phyloP scores from a whole-genome alignment of 1,140 invertebrate species.

The Aricia agestis region DNA sequence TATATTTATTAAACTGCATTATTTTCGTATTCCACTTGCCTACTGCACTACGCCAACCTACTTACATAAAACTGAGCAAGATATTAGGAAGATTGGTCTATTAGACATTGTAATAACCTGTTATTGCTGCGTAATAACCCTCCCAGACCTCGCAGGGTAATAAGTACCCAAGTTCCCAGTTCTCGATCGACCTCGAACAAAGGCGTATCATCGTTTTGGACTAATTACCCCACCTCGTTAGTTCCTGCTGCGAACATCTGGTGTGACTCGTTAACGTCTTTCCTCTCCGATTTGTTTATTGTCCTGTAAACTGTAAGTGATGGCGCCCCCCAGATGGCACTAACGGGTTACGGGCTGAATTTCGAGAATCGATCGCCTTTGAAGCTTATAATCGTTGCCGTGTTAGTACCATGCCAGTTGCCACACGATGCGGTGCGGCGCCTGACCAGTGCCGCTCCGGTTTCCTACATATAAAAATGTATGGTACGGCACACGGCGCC shows the following conservation, averaged over 20 bases:
- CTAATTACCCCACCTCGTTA: slow-evolving; percentile 20
- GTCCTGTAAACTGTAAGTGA: slow-evolving; percentile 11
- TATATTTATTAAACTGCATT: too few relatives aligned
- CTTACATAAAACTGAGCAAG: too few relatives aligned
- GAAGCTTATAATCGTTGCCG: neutral
- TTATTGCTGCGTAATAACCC: neutral
- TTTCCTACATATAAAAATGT: too few relatives aligned
- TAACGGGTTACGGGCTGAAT: neutral
- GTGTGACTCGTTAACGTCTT: slow-evolving; percentile 12
- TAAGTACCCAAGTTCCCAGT: neutral
- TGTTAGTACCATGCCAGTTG: too few relatives aligned
- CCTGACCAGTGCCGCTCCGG: too few relatives aligned
- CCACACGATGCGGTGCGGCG: too few relatives aligned
- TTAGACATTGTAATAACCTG: neutral
- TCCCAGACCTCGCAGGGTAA: neutral
- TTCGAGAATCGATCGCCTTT: neutral
- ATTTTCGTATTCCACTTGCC: too few relatives aligned
- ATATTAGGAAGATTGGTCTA: neutral
- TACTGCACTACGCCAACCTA: too few relatives aligned
- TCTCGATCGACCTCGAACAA: slow-evolving; percentile 10
- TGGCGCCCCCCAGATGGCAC: neutral
- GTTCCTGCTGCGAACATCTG: slow-evolving; percentile 16
- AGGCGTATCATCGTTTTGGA: slow-evolving; percentile 14
- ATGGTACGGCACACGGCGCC: too few relatives aligned
- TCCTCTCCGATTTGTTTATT: slow-evolving; percentile 10